A percentile compares a stretch with the other conserved stretches of the same genome.
phyloP scores from a whole-genome alignment of 1,140 invertebrate species.

The Drosophila truncata region DNA sequence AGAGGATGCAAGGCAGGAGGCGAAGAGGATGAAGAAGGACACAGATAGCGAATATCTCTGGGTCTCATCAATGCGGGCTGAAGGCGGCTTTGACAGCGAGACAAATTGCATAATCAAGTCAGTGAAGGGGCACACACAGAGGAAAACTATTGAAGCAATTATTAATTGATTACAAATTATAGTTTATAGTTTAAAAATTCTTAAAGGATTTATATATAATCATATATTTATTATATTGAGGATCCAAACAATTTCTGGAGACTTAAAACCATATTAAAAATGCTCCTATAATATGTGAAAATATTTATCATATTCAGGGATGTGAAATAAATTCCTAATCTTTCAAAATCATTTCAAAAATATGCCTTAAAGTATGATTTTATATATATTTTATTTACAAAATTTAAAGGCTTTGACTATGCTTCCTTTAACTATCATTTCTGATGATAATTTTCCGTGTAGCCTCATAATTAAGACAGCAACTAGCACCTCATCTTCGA shows the following conservation, averaged over 20 bases:
- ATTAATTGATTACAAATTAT: not conserved
- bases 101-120: slow-evolving; percentile 57
- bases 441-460: not conserved
- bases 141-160: not conserved
- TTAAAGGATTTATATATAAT: not conserved
- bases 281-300: not conserved
- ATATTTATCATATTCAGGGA: not conserved
- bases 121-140: slow-evolving; percentile 5
- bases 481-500: slow-evolving; percentile 7
- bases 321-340: not conserved
- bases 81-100: slow-evolving; percentile 53
- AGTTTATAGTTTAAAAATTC: no score
- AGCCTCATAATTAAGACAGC: slow-evolving; percentile 7
- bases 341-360: not conserved
- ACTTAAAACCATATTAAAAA: not conserved
- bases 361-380: not conserved
- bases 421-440: not conserved
- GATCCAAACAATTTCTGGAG: not conserved
- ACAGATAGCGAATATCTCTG: slow-evolving; percentile 28
- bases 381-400: not conserved
- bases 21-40: slow-evolving; percentile 9
- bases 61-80: slow-evolving; percentile 65
- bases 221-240: not conserved
- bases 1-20: not conserved
- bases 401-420: not conserved